Conservation (phyloP, 2,797 vertebrate genomes). For the Hephaestus fuliginosus region DNA sequence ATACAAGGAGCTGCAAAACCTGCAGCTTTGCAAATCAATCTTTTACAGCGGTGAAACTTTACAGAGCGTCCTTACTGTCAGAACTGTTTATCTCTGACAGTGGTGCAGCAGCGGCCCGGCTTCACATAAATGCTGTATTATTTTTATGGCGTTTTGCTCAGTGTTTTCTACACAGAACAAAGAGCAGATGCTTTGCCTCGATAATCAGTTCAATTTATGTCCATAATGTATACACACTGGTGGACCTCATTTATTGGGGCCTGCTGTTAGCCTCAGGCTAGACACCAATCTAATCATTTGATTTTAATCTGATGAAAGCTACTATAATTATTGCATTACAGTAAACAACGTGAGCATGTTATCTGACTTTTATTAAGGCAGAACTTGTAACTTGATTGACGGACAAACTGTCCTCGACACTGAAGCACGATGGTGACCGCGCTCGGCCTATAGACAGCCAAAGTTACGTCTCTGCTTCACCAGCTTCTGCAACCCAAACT, state of each 20-base stretch:
- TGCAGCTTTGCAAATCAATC: slow-evolving; percentile 28
- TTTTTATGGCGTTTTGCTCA: not conserved
- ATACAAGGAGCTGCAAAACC: slow-evolving; percentile 17
- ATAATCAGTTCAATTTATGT: not conserved
- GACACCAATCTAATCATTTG: not conserved
- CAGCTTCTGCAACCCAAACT: not conserved
- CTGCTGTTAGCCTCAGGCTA: not conserved
- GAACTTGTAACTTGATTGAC: not conserved
- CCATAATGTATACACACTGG: not conserved
- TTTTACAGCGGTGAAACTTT: slow-evolving; percentile 32
- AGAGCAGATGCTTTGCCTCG: not conserved
- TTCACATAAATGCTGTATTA: not conserved
- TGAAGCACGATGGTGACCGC: not conserved
- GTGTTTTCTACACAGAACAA: not conserved
- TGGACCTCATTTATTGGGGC: not conserved
- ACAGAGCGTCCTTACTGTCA: slow-evolving; percentile 11
- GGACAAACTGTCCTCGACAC: not conserved
- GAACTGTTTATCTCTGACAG: slow-evolving; percentile 36
- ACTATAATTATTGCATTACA: slow-evolving; percentile 3
- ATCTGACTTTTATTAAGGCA: not conserved
- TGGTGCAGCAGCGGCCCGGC: slow-evolving; percentile 17
- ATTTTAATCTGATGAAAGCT: slow-evolving; percentile 4
- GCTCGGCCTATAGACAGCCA: not conserved
- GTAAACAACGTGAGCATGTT: not conserved
- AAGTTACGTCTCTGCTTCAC: not conserved